Percentiles rank a stretch among this genome's conserved stretches.
Evolutionary conservation across 64 coral and sea anemone species (phyloP).

Genomic region (Porites australiensis): DNA sequence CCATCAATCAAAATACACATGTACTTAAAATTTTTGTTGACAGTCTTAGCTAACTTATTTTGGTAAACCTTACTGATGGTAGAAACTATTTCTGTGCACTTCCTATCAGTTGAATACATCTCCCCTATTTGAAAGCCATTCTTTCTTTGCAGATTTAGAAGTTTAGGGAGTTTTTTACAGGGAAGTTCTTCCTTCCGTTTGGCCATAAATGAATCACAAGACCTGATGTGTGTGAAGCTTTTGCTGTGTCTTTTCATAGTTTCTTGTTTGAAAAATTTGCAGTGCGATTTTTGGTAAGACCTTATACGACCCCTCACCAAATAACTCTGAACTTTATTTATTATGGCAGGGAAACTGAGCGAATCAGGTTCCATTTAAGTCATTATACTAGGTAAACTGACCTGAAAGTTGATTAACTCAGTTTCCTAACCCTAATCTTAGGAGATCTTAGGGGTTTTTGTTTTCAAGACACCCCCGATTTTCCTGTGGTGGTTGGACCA

Average conservation of each 20-base stretch:
- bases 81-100: constrained; percentile 39
- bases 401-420: no score
- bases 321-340: no score
- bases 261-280: constrained; percentile 3
- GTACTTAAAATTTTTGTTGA: constrained; percentile 6
- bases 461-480: no score
- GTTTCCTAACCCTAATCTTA: no score
- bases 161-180: constrained; percentile 18
- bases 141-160: constrained; percentile 31
- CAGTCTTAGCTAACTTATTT: constrained; percentile 26
- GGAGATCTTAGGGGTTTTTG: no score
- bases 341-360: no score
- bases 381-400: no score
- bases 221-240: constrained; percentile 11
- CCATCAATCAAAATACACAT: constrained; percentile 43
- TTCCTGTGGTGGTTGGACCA: constrained; percentile 2
- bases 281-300: no score
- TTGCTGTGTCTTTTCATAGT: constrained; percentile 31
- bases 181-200: constrained; percentile 31
- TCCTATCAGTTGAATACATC: constrained; percentile 23
- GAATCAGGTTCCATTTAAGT: no score
- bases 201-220: constrained; percentile 9
- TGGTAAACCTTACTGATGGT: constrained; percentile 21
- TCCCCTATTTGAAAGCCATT: constrained; percentile 25
- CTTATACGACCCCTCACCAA: constrained; percentile 61